These are phyloP conservation scores for Rhagophthalmus giganteus DNA, from an alignment of 2,888 invertebrate genomes.

Conservation along the genomic window DNA sequence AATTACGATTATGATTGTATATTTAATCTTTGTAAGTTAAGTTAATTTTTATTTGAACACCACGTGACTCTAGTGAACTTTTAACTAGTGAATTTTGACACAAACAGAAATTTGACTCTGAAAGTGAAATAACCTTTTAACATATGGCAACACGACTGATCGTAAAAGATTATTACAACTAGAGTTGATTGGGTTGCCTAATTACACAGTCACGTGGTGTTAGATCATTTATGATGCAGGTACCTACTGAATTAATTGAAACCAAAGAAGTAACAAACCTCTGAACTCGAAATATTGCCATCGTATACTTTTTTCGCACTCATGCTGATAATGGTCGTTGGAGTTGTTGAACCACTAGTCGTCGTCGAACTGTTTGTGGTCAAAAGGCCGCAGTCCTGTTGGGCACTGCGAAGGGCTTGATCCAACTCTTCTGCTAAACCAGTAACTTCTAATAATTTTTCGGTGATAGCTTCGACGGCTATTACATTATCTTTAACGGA, in stretches of 20 bases:
- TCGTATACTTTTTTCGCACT: constrained; percentile 42
- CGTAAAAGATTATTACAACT: no score
- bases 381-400: constrained; percentile 51
- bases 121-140: no score
- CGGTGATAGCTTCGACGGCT: constrained; percentile 69
- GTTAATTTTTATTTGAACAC: no score
- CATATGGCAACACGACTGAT: no score
- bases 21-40: no score
- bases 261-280: background rate
- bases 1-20: no score
- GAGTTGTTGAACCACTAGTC: constrained; percentile 27
- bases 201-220: no score
- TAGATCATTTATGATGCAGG: no score
- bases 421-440: constrained; percentile 69
- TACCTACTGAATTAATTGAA: background rate
- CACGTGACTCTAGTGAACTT: no score
- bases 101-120: no score
- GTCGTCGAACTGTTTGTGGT: constrained; percentile 16
- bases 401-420: constrained; percentile 60
- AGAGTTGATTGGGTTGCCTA: no score
- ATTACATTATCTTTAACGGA: constrained; percentile 57
- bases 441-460: constrained; percentile 66
- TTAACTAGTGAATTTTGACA: no score
- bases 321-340: constrained; percentile 29
- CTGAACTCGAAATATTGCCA: constrained; percentile 7